Base-by-base conservation (phyloP, 1,140 invertebrate genomes). In the Kradibia gibbosae region DNA sequence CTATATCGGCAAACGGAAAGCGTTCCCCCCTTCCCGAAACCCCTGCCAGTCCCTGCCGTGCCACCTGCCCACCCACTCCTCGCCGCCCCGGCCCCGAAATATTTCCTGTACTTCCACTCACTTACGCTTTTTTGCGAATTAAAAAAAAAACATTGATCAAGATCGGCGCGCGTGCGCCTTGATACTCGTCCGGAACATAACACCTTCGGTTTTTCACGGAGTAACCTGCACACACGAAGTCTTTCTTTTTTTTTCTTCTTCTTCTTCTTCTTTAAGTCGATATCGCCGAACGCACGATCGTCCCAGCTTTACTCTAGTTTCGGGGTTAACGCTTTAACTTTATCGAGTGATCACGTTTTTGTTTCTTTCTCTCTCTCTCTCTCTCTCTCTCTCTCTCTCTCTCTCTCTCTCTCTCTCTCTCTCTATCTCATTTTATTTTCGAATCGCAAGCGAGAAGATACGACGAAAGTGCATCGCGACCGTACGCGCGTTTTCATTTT, bases 1-100 rank as follows among this genome's bases (percentile, higher is more conserved):
- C 80, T 81, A 81, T 86, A 87, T 81, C 81, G 81, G 84, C 83
- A 83, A 85, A 83, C 80, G 84, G 84, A 77, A 81, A 81, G 77
- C 45, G 48, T 34, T n/a, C 42, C 55, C 55, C 62, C 34, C n/a
- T n/a, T n/a, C n/a, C n/a, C n/a, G n/a, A n/a, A n/a, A n/a, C n/a
- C n/a, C n/a, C n/a, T n/a, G n/a, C n/a, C n/a, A n/a, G n/a, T n/a
- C n/a, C n/a, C n/a, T n/a, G n/a, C n/a, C n/a, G n/a, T n/a, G n/a
- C n/a, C n/a, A n/a, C n/a, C n/a, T n/a, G n/a, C n/a, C n/a, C n/a
- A n/a, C n/a, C n/a, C n/a, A n/a, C n/a, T n/a, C n/a, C n/a, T n/a
- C n/a, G n/a, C n/a, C n/a, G n/a, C n/a, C n/a, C n/a, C n/a, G n/a
- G n/a, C n/a, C n/a, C n/a, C n/a, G n/a, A n/a, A n/a, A n/a, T n/a